Conservation (phyloP, 2,113 vertebrate genomes). For the Fregata magnificens region DNA sequence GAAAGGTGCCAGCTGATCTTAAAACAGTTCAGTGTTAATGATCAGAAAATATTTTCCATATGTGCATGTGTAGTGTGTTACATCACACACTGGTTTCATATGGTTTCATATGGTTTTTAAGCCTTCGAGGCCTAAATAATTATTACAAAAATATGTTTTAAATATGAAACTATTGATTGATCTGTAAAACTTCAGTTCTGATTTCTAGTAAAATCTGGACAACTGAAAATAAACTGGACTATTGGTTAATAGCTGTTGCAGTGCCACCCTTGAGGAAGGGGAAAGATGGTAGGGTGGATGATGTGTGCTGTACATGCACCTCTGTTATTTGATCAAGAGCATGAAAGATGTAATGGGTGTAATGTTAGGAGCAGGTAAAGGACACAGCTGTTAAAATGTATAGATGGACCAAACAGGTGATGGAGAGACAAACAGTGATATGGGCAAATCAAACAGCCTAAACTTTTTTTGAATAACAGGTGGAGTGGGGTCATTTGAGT, state of each 20-base stretch:
- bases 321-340: background rate
- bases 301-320: background rate
- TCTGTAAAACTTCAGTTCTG: background rate
- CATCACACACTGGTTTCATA: too few relatives aligned
- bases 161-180: background rate
- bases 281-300: background rate
- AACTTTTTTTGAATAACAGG: background rate
- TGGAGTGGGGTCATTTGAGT: background rate
- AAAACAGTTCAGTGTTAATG: background rate
- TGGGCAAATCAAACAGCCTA: background rate
- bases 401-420: background rate
- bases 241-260: background rate
- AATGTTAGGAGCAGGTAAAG: background rate
- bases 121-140: background rate
- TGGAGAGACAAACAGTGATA: background rate
- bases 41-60: background rate
- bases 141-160: background rate
- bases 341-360: background rate
- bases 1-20: background rate
- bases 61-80: background rate
- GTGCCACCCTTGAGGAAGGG: background rate
- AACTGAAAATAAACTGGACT: background rate
- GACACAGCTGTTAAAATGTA: background rate
- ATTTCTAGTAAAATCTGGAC: background rate
- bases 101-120: background rate